phyloP scores from a whole-genome alignment of 2,113 vertebrate genomes.

The Tupaia tana region DNA sequence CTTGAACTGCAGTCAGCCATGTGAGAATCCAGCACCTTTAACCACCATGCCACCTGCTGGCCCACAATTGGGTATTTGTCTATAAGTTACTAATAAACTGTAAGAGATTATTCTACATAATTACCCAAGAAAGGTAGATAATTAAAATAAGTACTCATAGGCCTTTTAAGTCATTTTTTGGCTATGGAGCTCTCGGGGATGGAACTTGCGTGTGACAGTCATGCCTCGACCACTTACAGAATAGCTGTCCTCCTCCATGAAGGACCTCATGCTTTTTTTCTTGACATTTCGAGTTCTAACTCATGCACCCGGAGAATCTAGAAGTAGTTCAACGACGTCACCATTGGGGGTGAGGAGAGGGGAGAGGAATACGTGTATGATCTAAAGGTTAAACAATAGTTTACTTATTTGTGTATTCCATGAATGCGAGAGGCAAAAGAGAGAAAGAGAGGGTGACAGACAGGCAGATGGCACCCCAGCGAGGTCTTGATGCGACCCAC shows the following conservation, averaged over 20 bases:
- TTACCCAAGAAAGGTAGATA: background rate
- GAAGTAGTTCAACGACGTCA: background rate
- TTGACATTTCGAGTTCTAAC: background rate
- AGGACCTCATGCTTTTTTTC: background rate
- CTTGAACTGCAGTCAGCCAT: too few relatives aligned
- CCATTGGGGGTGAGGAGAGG: rapidly evolving
- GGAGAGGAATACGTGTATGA: background rate
- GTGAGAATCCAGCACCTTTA: too few relatives aligned
- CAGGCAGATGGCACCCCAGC: too few relatives aligned
- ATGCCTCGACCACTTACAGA: background rate
- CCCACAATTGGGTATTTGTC: background rate
- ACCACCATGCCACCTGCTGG: too few relatives aligned
- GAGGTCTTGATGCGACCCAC: too few relatives aligned
- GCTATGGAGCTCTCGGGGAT: background rate
- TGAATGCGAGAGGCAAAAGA: too few relatives aligned
- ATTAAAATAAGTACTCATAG: background rate
- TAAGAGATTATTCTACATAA: background rate
- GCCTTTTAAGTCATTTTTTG: background rate
- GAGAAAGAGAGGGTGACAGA: too few relatives aligned
- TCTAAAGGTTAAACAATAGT: background rate
- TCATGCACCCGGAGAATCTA: background rate
- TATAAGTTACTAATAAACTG: background rate
- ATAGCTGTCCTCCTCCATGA: background rate
- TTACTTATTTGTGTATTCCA: too few relatives aligned
- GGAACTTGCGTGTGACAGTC: background rate